Base-by-base conservation (phyloP, 2,113 vertebrate genomes). In the Megaptera novaeangliae region DNA sequence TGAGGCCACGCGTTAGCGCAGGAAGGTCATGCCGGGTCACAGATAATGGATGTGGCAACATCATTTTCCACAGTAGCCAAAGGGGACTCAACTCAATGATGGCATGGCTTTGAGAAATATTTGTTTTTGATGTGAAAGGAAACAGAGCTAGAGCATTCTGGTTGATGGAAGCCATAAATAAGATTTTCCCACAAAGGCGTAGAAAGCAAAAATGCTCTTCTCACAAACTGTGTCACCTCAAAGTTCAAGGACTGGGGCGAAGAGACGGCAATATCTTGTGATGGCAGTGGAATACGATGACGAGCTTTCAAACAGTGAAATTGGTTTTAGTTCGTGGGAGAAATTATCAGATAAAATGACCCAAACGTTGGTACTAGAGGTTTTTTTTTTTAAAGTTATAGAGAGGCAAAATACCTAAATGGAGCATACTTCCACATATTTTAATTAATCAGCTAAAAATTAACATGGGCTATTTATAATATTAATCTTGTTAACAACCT, bases 381-480 rank as follows among this genome's bases (percentile, higher is more conserved):
- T 14, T 27, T 87, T 41, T 52, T 34, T 52, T 34, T 41, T 34
- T 29, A 75, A 95, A n/a, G 12, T 34, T 85, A 91, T 3, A 72
- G 27, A 90, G 12, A 87, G 90, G 36, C 0, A 85, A 88, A 49
- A 96, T 91, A n/a, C 80, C 15, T 25, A 78, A 88, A 61, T 61
- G 66, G 3, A 25, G 39, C 39, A 88, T 61, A 85, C 57, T 46
- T 49, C 34, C 64, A 6, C 11, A 69, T 74, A 88, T 69, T 95
- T 95, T 84, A 94, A 49, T 96, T 96, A 64, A 82, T 69, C 85
- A 46, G 18, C 90, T 98, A 98, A 84, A 97, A 89, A 97, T 69
- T 91, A 96, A 25, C n/a, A 91, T 21, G 14, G 18, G 5, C 0
- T 27, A 1, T 55, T 83, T 21, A 34, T 78, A 88, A n/a, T 77